Percentiles rank a stretch among this genome's conserved stretches.
Evolutionary conservation across 2,113 vertebrate species (phyloP).

Genomic region (Podilymbus podiceps): DNA sequence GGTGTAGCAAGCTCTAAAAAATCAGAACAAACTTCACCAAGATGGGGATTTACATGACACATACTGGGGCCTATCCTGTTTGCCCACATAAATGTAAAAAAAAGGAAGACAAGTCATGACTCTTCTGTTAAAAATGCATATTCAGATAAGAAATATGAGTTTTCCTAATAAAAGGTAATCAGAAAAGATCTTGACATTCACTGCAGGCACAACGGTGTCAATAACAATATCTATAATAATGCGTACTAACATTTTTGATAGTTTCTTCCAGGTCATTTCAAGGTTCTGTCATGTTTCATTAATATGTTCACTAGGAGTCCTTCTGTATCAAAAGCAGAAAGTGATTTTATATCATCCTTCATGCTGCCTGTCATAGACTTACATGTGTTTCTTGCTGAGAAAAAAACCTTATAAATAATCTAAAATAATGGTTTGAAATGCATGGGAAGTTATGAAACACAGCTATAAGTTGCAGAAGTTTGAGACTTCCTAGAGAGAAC

Average conservation of each 20-base stretch:
- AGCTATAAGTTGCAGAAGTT: not conserved
- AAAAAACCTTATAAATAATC: not conserved
- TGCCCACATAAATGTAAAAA: not conserved
- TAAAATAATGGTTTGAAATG: not conserved
- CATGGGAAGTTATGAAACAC: not conserved
- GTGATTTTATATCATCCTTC: slow-evolving; percentile 1
- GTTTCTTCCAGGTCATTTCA: slow-evolving; percentile 8
- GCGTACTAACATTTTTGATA: not conserved
- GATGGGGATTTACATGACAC: not conserved
- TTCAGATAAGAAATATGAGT: not conserved
- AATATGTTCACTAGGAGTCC: not conserved
- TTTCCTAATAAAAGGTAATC: not conserved
- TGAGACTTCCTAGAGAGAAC: not conserved
- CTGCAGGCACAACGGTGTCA: not conserved
- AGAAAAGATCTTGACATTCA: not conserved
- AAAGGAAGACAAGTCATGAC: not conserved
- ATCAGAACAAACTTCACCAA: not conserved
- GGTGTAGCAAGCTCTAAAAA: not conserved
- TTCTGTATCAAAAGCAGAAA: not conserved
- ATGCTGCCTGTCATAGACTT: not conserved
- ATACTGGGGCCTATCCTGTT: not conserved
- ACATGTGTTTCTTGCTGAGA: not conserved
- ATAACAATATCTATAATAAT: not conserved
- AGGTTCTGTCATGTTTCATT: slow-evolving; percentile 36
- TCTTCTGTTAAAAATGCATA: not conserved